These are phyloP conservation scores for Coendou prehensilis DNA, from an alignment of 2,797 vertebrate species.

Conservation along the genomic window DNA sequence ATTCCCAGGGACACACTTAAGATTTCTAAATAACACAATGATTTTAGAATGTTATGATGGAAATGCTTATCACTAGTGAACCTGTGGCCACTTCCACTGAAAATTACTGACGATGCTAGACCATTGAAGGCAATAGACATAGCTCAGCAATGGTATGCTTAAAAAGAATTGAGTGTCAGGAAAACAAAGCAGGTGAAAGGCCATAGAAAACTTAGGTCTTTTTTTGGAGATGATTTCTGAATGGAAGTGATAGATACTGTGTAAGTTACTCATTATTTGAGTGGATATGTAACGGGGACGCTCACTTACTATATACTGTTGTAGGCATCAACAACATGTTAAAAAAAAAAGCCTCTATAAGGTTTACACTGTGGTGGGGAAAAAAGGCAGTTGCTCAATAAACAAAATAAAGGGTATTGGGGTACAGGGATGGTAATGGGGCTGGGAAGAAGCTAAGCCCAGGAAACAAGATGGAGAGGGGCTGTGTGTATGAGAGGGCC, in stretches of 20 bases:
- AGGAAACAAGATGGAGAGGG: neutral
- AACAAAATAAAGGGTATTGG: neutral
- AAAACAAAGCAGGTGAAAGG: slow-evolving; percentile 7
- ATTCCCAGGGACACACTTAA: neutral
- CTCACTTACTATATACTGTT: neutral
- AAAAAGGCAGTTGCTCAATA: neutral
- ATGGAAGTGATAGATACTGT: neutral
- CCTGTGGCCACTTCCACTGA: neutral
- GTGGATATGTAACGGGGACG: neutral
- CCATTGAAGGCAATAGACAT: neutral
- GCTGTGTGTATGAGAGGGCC: neutral
- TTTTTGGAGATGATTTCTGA: neutral
- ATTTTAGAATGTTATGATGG: neutral
- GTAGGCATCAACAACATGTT: neutral
- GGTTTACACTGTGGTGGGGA: neutral
- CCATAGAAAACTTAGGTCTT: neutral
- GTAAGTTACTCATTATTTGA: neutral
- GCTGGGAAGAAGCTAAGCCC: neutral
- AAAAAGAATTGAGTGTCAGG: neutral
- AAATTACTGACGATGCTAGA: slow-evolving; percentile 1
- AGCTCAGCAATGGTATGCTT: neutral
- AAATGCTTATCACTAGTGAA: slow-evolving; percentile 10
- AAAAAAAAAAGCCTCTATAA: neutral
- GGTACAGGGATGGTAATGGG: neutral
- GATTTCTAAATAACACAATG: neutral